Evolutionary conservation across 2,888 invertebrate genomes (phyloP), one percentile per base, ranked within the genome.

Genomic region (Standfussiana lucernea): DNA sequence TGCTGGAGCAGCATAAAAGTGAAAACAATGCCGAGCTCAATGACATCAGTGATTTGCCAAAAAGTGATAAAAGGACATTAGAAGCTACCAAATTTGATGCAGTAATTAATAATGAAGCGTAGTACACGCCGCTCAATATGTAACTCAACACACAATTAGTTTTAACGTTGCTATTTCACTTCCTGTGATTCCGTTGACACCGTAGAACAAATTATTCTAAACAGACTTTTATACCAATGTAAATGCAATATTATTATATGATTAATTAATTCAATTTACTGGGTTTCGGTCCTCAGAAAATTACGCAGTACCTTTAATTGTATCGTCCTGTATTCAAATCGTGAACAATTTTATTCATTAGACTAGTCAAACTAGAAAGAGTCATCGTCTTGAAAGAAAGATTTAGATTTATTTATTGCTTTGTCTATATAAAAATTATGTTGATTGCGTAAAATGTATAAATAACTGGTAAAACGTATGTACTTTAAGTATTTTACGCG

Each of bases 311-410:
- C 83, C 84, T 87, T 85, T 79, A 87, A 86, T 83, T 83, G 87
- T 87, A 89, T 80, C 75, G 76, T 77, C 64, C 77, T 85, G 77
- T 83, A 80, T 83, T 81, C 85, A 89, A 89, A 86, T 88, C 86
- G 80, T 88, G 87, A 90, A 88, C 90, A 89, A 89, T 90, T 91
- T 91, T 89, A 92, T 92, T 92, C 89, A 93, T 95, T 95, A 95
- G 95, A 96, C 96, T 96, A 96, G 96, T 96, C 96, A 96, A 95
- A 94, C 93, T 94, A 94, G 94, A 91, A 92, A 91, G 91, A 93
- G 93, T 93, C 94, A 93, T 92, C 90, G 89, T 88, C 92, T 92
- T 92, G 93, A 92, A 85, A 79, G 90, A 91, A 92, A 92, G 92
- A 92, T 94, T 87, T 89, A 94, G 93, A 93, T 93, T 92, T 95